A percentile compares a stretch with the other conserved stretches of the same genome.
These are phyloP conservation scores for Marronus borbonicus DNA, from an alignment of 2,888 invertebrate species.

Conservation along the genomic window DNA sequence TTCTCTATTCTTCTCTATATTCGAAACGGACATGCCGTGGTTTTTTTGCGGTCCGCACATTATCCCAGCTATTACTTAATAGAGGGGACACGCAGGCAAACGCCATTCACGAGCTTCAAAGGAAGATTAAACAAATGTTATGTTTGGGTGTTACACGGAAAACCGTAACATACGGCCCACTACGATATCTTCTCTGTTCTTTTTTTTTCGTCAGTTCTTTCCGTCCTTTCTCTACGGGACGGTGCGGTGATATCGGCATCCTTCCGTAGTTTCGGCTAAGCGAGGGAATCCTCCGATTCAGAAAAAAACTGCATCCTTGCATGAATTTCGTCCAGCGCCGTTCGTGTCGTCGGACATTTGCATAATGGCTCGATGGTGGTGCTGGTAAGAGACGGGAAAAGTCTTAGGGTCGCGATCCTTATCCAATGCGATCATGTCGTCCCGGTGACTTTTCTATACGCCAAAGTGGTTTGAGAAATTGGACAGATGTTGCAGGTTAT, in stretches of 20 bases:
- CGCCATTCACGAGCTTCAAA: not conserved
- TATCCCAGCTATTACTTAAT: conserved; percentile 17
- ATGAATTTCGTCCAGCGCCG: not conserved
- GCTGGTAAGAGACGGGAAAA: too few relatives aligned
- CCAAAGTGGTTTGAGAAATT: not conserved
- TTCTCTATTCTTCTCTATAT: not conserved
- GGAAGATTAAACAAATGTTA: conserved; percentile 26
- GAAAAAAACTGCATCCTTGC: not conserved
- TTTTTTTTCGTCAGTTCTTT: not conserved
- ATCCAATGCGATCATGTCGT: too few relatives aligned
- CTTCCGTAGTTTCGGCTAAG: not conserved
- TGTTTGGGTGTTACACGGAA: conserved; percentile 14
- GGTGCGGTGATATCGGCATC: too few relatives aligned
- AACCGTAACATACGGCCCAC: conserved; percentile 12
- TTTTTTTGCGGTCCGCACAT: conserved; percentile 24
- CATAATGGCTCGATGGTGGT: too few relatives aligned
- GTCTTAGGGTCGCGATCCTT: too few relatives aligned
- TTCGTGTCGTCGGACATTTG: too few relatives aligned
- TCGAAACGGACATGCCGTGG: not conserved
- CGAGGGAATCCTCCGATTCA: too few relatives aligned
- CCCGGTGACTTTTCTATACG: not conserved
- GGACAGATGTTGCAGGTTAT: conserved; percentile 43
- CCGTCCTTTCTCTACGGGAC: not conserved
- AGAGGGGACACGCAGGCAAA: conserved; percentile 11
- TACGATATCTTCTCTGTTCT: not conserved